These are phyloP conservation scores for Erythrocercus mccallii DNA, from an alignment of 2,113 vertebrate species.

Conservation along the genomic window DNA sequence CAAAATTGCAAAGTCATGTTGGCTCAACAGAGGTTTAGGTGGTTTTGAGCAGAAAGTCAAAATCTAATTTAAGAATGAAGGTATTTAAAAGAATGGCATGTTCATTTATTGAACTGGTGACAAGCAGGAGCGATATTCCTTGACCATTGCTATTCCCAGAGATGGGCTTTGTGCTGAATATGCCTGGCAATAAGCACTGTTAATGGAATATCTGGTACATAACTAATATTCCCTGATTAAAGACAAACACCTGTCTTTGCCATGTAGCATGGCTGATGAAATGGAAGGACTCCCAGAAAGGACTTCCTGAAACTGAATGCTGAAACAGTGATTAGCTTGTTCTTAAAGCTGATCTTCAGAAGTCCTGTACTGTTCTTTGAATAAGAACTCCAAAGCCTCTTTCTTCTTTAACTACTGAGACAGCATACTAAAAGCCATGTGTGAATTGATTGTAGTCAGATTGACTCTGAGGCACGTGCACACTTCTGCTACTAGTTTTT, in stretches of 20 bases:
- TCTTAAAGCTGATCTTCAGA: constrained; percentile 21
- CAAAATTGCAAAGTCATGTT: constrained; percentile 29
- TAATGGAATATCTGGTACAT: not conserved
- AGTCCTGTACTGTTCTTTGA: not conserved
- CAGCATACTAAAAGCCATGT: not conserved
- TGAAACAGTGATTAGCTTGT: constrained; percentile 12
- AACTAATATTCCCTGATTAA: not conserved
- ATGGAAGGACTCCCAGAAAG: not conserved
- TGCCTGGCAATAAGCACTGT: not conserved
- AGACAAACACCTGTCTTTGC: not conserved
- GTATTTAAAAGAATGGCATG: constrained; percentile 16
- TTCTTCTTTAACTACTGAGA: constrained; percentile 7
- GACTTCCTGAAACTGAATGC: not conserved
- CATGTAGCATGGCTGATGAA: not conserved
- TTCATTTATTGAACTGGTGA: constrained; percentile 22
- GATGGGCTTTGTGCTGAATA: not conserved
- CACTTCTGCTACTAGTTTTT: not conserved
- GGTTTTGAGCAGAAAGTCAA: constrained; percentile 44
- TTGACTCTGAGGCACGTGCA: not conserved
- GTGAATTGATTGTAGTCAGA: not conserved
- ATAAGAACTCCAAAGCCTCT: constrained; percentile 15
- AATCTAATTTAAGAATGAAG: constrained; percentile 47
- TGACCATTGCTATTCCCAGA: not conserved
- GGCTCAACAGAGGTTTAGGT: constrained; percentile 31
- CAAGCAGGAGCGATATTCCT: not conserved